phyloP scores from a whole-genome alignment of 2,888 invertebrate genomes.

The Drosophila infuscata region DNA sequence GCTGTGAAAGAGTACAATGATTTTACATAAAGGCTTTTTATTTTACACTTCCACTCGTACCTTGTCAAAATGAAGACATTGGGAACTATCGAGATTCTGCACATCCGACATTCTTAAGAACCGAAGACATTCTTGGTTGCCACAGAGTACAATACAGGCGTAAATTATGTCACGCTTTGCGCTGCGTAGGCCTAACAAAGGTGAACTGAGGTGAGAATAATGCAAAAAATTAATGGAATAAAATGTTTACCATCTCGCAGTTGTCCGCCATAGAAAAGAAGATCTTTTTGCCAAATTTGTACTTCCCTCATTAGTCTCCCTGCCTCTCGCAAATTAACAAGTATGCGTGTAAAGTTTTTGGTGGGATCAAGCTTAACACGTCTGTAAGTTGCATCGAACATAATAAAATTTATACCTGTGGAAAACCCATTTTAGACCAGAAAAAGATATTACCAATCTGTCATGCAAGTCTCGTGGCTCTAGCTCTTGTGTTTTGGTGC shows the following conservation, averaged over 20 bases:
- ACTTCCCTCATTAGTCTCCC: constrained; percentile 88
- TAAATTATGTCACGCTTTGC: constrained; percentile 54
- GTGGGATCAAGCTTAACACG: neutral
- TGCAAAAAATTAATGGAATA: neutral
- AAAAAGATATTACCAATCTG: neutral
- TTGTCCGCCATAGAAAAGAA: constrained; percentile 89
- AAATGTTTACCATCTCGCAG: constrained; percentile 89
- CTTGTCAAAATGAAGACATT: constrained; percentile 52
- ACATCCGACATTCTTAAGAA: constrained; percentile 45
- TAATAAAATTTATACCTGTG: neutral
- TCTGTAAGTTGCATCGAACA: neutral
- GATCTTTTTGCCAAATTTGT: constrained; percentile 87
- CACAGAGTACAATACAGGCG: constrained; percentile 49
- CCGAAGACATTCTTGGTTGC: constrained; percentile 39
- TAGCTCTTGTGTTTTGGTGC: neutral
- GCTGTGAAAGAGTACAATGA: neutral
- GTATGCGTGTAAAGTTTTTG: constrained; percentile 88
- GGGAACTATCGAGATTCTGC: constrained; percentile 46
- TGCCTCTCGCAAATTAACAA: constrained; percentile 89
- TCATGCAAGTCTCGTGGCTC: neutral
- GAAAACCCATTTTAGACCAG: neutral
- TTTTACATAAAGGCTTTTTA: accelerated
- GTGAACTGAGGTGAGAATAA: neutral
- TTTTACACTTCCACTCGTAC: constrained; percentile 7
- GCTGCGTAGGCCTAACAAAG: constrained; percentile 47